Conservation (phyloP, 2,113 vertebrate genomes). For the Oxyura jamaicensis region DNA sequence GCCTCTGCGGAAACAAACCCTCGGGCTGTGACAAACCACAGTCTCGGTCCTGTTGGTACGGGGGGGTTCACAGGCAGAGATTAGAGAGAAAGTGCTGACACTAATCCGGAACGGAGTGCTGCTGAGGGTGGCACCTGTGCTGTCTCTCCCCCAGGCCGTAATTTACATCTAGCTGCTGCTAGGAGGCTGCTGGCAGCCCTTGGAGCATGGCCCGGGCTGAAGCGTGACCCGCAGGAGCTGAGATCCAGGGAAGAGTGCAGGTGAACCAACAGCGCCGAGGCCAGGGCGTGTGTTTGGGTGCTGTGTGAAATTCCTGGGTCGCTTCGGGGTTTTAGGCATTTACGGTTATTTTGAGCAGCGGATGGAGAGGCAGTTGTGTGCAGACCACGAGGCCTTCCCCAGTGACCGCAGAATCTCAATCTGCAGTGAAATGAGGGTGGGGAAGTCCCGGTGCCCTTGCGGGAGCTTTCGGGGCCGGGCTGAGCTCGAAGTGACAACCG, state of each 20-base stretch:
- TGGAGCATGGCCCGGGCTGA: background rate
- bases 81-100: background rate
- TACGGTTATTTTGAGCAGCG: background rate
- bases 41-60: background rate
- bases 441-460: background rate
- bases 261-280: background rate
- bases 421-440: background rate
- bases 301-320: background rate
- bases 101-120: accelerated
- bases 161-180: background rate
- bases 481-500: background rate
- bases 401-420: background rate
- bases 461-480: background rate
- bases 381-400: background rate
- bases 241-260: background rate
- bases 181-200: background rate
- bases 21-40: background rate
- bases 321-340: background rate
- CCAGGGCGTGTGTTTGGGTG: accelerated
- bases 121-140: background rate
- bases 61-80: background rate
- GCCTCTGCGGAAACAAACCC: background rate
- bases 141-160: background rate
- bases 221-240: accelerated
- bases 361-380: background rate